Evolutionary conservation across 2,888 invertebrate genomes (phyloP), one percentile per base, ranked within the genome.

Genomic region (Caenorhabditis auriculariae): DNA sequence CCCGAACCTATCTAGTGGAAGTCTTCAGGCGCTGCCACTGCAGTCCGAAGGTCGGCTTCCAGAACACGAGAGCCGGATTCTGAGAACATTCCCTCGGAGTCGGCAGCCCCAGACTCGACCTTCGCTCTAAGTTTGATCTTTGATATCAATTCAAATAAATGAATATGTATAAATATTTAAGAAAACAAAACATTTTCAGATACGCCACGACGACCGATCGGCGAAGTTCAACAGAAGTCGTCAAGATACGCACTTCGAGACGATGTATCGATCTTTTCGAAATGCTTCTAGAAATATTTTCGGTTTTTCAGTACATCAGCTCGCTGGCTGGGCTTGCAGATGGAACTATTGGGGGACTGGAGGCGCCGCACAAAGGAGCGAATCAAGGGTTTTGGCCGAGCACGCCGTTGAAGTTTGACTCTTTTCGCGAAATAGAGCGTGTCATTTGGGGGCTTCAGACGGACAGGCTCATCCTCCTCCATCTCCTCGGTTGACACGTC

Each of bases 401-500:
- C n/a, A n/a, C n/a, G n/a, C n/a, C n/a, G n/a, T n/a, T n/a, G n/a
- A n/a, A n/a, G n/a, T 32, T 32, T 32, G n/a, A 32, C n/a, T 9
- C 35, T 9, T 32, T 32, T 9, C 35, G n/a, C 9, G n/a, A 32
- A 32, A 12, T 32, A 32, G 9, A 32, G 9, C n/a, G 9, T 32
- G 9, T 32, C 9, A 32, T 32, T 32, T 9, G 9, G 9, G 35
- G 9, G 9, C 38, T 59, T 37, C 39, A 58, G 63, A 24, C 47
- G 66, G 23, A 66, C 57, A 7, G 60, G 58, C 19, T 69, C 69
- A 2, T 69, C 69, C 2, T 69, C 69, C 0, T 66, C 66, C 0
- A 69, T 69, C 17, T 66, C 66, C 21, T 69, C 69, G 9, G 57
- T 69, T 24, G 69, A 69, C 52, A 62, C 69, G 28, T 58, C 56